These are phyloP conservation scores for Muscicapa comitata DNA, from an alignment of 2,797 vertebrate genomes.

Conservation along the genomic window DNA sequence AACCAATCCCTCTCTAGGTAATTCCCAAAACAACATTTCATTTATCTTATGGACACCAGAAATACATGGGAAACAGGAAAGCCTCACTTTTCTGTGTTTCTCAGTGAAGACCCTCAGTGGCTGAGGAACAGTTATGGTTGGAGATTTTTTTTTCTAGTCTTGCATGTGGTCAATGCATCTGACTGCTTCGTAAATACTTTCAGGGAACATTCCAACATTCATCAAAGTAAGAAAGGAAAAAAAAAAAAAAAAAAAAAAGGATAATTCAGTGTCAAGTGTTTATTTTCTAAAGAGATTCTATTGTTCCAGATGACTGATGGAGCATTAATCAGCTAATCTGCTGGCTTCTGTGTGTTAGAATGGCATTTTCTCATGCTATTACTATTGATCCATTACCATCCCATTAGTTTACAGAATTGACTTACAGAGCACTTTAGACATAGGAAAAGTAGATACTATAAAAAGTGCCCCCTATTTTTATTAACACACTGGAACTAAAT, in stretches of 20 bases:
- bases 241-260: too few relatives aligned
- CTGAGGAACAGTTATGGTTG: background rate
- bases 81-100: background rate
- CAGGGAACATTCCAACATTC: background rate
- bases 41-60: background rate
- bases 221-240: background rate
- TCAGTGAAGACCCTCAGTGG: background rate
- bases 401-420: background rate
- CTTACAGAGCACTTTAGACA: background rate
- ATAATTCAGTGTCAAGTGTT: background rate
- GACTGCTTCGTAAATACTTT: background rate
- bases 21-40: background rate
- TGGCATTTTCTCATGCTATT: background rate
- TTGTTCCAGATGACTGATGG: background rate
- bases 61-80: background rate
- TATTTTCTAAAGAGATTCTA: background rate
- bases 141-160: background rate
- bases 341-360: background rate
- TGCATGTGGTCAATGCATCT: background rate
- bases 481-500: background rate
- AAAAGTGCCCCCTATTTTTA: background rate
- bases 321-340: constrained; percentile 33
- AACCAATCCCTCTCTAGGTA: background rate
- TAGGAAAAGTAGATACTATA: background rate
- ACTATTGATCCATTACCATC: background rate